Conservation (phyloP, 2,797 vertebrate species). For the Micropoecilia bifurca region DNA sequence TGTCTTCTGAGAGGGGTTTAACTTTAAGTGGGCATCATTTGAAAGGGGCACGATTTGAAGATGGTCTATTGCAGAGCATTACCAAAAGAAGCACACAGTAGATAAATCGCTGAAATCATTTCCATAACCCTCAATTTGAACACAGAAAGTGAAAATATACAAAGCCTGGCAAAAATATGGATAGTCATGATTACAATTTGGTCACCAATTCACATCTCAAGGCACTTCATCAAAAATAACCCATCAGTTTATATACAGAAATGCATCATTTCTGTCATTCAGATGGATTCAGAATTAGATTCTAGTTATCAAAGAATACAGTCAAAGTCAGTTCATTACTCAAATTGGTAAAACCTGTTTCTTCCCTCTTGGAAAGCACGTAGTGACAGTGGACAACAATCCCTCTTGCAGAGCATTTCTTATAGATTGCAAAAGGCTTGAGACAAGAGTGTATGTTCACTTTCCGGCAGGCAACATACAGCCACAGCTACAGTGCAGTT, state of each 20-base stretch:
- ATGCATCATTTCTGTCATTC: not conserved
- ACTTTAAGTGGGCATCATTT: conserved; percentile 3
- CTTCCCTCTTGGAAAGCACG: not conserved
- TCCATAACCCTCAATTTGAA: not conserved
- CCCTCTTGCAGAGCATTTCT: not conserved
- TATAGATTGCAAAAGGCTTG: not conserved
- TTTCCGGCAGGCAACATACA: not conserved
- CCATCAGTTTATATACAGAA: not conserved
- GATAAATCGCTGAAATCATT: not conserved
- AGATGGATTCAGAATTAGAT: not conserved
- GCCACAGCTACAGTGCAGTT: not conserved
- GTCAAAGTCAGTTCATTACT: no score
- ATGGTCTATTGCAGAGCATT: not conserved
- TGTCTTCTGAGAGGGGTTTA: not conserved
- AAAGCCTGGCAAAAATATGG: not conserved
- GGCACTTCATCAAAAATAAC: not conserved
- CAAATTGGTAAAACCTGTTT: no score
- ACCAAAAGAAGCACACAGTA: not conserved
- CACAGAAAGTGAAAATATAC: not conserved
- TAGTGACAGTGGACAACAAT: not conserved
- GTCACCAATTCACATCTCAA: not conserved
- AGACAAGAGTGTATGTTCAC: not conserved
- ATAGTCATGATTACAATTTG: not conserved
- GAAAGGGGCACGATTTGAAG: not conserved
- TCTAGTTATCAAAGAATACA: no score